These are phyloP conservation scores for Cyprinus carpio DNA, from an alignment of 2,113 vertebrate species.

Conservation along the genomic window DNA sequence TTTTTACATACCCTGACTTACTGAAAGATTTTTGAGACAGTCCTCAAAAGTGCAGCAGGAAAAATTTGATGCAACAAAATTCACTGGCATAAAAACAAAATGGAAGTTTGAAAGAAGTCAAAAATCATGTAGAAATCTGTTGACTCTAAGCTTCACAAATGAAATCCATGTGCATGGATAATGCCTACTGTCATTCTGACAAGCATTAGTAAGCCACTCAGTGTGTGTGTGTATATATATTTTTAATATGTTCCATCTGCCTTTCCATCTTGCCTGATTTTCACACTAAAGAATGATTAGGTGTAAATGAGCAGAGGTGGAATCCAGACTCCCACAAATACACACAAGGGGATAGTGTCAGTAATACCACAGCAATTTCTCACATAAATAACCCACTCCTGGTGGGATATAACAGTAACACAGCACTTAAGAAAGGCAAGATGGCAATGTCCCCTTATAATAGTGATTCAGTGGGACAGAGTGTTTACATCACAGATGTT, in stretches of 20 bases:
- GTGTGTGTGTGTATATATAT: constrained; percentile 36
- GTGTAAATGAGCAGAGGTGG: constrained; percentile 46
- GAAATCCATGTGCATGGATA: constrained; percentile 55
- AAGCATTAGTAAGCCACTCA: constrained; percentile 42
- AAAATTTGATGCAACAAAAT: not conserved
- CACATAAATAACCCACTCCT: constrained; percentile 41
- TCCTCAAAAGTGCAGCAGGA: not conserved
- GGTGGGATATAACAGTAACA: not conserved
- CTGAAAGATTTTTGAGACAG: not conserved
- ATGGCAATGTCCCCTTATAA: not conserved
- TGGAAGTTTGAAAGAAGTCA: constrained; percentile 39
- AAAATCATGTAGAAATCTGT: constrained; percentile 51
- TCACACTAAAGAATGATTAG: constrained; percentile 58
- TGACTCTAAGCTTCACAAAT: constrained; percentile 57
- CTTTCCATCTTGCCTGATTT: constrained; percentile 15
- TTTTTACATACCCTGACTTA: not conserved
- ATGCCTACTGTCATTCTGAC: constrained; percentile 59
- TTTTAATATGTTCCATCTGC: constrained; percentile 65
- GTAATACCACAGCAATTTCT: constrained; percentile 22
- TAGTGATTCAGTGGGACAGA: not conserved
- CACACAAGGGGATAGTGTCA: constrained; percentile 37
- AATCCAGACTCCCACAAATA: constrained; percentile 44
- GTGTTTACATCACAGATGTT: constrained; percentile 68
- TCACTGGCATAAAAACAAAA: constrained; percentile 43
- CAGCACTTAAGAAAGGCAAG: not conserved